phyloP scores from a whole-genome alignment of 2,888 invertebrate genomes.

The Drosophila mulleri region DNA sequence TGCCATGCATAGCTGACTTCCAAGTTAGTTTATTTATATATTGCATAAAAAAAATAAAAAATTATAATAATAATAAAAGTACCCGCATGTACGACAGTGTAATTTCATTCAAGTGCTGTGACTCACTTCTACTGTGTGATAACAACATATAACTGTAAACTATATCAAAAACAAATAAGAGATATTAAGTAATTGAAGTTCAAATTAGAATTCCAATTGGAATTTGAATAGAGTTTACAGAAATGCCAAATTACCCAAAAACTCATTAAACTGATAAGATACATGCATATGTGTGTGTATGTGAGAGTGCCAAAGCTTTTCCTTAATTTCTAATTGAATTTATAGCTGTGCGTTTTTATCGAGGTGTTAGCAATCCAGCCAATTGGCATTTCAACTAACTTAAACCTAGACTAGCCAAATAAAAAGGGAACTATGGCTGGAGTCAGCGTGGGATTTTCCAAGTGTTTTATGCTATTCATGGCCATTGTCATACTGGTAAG shows the following conservation, averaged over 20 bases:
- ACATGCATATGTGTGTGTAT: slow-evolving; percentile 14
- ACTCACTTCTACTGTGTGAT: slow-evolving; percentile 48
- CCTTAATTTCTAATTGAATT: slow-evolving; percentile 69
- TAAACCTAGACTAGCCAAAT: not conserved
- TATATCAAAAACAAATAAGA: slow-evolving; percentile 13
- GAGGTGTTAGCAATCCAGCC: slow-evolving; percentile 24
- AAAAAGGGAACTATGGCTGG: slow-evolving; percentile 66
- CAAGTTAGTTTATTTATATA: not conserved
- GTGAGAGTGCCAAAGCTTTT: slow-evolving; percentile 6
- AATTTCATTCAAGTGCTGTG: slow-evolving; percentile 52
- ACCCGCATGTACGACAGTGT: slow-evolving; percentile 28
- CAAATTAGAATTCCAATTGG: slow-evolving; percentile 14
- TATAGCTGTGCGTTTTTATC: slow-evolving; percentile 59
- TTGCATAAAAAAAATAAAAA: not conserved
- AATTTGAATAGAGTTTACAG: slow-evolving; percentile 13
- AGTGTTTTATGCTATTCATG: slow-evolving; percentile 83
- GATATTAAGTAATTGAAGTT: slow-evolving; percentile 23
- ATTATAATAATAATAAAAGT: not conserved
- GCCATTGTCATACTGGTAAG: slow-evolving; percentile 82
- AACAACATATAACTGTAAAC: slow-evolving; percentile 12
- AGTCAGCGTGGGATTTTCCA: slow-evolving; percentile 80
- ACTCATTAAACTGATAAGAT: slow-evolving; percentile 76
- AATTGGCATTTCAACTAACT: slow-evolving; percentile 16
- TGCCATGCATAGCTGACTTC: slow-evolving; percentile 36
- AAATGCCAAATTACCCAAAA: slow-evolving; percentile 43